A percentile compares a stretch with the other conserved stretches of the same genome.
Conservation (phyloP, 2,888 invertebrate species). For the Tuberolachnus salignus region DNA sequence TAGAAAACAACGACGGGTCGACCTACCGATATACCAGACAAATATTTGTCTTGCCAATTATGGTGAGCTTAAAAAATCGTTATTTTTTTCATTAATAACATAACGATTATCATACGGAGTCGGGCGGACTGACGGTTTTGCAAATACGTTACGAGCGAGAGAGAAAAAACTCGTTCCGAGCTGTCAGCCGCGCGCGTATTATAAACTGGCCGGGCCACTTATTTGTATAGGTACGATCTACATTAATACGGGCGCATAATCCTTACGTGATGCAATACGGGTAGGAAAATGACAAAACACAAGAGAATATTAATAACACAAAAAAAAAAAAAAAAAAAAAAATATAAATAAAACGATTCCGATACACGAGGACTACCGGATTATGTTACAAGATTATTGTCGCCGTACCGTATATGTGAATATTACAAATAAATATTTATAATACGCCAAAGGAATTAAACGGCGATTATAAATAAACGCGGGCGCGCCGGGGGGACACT, state of each 20-base stretch:
- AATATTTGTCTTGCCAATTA: no score
- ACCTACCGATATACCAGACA: no score
- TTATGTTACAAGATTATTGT: slow-evolving; percentile 49
- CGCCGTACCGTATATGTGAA: slow-evolving; percentile 13
- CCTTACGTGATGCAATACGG: slow-evolving; percentile 35
- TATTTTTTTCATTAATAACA: no score
- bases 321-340: no score
- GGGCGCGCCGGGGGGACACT: slow-evolving; percentile 6
- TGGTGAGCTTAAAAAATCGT: no score
- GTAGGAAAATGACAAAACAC: slow-evolving; percentile 38
- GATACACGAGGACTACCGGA: slow-evolving; percentile 48
- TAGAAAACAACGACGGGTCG: no score
- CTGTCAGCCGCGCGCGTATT: slow-evolving; percentile 4
- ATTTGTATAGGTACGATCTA: neutral
- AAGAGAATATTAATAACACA: slow-evolving; percentile 23
- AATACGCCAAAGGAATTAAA: slow-evolving; percentile 6
- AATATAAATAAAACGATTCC: slow-evolving; percentile 25
- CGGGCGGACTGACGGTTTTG: slow-evolving; percentile 39
- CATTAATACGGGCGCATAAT: no score
- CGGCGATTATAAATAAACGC: slow-evolving; percentile 27
- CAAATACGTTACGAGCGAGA: slow-evolving; percentile 36
- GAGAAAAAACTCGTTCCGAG: slow-evolving; percentile 40
- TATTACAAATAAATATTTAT: neutral
- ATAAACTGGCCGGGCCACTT: slow-evolving; percentile 37
- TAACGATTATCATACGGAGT: neutral